phyloP scores from a whole-genome alignment of 2,113 vertebrate species.

The Cepphus grylle region DNA sequence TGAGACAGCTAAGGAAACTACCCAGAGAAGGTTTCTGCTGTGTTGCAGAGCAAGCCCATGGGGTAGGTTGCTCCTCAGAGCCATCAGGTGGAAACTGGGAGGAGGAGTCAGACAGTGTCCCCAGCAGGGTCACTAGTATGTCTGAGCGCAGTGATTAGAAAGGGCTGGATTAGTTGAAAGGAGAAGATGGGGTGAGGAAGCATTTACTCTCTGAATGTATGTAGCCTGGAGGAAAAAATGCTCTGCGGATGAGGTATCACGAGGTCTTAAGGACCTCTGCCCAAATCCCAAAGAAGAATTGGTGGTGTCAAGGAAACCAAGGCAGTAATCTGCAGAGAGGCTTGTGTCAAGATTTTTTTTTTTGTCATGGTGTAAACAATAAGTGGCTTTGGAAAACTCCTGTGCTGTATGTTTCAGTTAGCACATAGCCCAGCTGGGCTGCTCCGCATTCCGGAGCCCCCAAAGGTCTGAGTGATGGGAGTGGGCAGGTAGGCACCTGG shows the following conservation, averaged over 20 bases:
- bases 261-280: neutral
- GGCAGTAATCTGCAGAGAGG: neutral
- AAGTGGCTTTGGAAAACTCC: neutral
- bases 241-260: neutral
- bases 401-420: neutral
- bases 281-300: neutral
- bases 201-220: neutral
- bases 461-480: neutral
- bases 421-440: neutral
- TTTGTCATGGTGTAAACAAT: neutral
- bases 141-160: neutral
- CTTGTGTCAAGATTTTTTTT: neutral
- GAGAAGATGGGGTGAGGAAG: neutral
- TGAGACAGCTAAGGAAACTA: neutral
- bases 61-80: neutral
- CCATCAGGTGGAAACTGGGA: neutral
- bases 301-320: neutral
- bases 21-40: neutral
- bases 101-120: neutral
- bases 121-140: neutral
- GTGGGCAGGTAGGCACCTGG: rapidly evolving
- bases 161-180: neutral
- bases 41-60: neutral
- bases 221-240: neutral
- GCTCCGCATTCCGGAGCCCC: rapidly evolving